Conservation (phyloP, 1,140 invertebrate species). For the Pogonognathellus flavescens region DNA sequence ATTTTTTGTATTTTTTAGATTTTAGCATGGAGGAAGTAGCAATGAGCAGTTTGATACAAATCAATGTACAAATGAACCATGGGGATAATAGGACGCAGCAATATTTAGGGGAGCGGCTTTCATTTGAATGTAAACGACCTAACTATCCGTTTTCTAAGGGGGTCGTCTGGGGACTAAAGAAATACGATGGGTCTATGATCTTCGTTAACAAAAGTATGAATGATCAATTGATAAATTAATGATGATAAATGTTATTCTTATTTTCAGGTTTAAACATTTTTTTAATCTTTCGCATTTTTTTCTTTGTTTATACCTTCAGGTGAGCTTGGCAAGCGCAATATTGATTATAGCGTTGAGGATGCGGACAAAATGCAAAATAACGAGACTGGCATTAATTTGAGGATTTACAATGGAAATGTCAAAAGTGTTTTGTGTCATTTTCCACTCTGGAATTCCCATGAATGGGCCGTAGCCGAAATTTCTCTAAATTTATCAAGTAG, state of each 20-base stretch:
- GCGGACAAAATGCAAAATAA: background rate
- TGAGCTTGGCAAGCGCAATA: no score
- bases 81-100: background rate
- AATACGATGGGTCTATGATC: background rate
- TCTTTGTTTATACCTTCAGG: no score
- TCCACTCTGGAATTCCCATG: slow-evolving; percentile 11
- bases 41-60: background rate
- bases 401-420: background rate
- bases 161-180: background rate
- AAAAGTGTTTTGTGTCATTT: background rate
- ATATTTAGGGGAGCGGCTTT: background rate
- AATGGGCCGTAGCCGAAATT: background rate
- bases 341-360: background rate
- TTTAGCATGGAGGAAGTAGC: background rate
- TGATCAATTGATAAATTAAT: background rate
- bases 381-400: background rate
- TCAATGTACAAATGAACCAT: background rate
- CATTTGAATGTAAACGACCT: background rate
- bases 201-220: background rate
- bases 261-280: background rate
- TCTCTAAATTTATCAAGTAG: slow-evolving; percentile 29
- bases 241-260: background rate
- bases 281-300: no score
- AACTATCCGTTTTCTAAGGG: slow-evolving; percentile 15
- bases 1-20: background rate